Conservation (phyloP, 2,888 invertebrate genomes). For the Chrysomela aeneicollis region DNA sequence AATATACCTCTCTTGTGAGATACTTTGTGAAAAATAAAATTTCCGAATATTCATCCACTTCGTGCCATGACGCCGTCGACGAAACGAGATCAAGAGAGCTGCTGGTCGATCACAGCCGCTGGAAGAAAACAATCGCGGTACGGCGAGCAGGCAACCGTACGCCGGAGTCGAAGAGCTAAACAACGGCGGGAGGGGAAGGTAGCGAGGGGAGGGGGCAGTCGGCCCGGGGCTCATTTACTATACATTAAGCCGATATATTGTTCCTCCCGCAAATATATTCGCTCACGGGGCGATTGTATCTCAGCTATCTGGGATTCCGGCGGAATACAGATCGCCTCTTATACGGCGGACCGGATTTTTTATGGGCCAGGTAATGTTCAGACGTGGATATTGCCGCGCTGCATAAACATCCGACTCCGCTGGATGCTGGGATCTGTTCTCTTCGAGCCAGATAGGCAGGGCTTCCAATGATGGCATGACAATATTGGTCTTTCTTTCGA, state of each 20-base stretch:
- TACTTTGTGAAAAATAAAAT: too few relatives aligned
- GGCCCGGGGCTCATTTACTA: slow-evolving; percentile 52
- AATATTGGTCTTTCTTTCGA: too few relatives aligned
- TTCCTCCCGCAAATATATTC: slow-evolving; percentile 57
- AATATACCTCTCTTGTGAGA: too few relatives aligned
- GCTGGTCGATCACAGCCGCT: too few relatives aligned
- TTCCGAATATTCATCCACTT: too few relatives aligned
- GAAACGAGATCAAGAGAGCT: too few relatives aligned
- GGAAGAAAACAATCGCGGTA: too few relatives aligned
- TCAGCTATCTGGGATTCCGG: slow-evolving; percentile 55
- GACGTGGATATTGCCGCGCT: slow-evolving; percentile 56
- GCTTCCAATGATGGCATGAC: too few relatives aligned
- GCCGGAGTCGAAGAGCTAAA: slow-evolving; percentile 7
- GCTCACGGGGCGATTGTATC: slow-evolving; percentile 56
- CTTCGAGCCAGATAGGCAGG: too few relatives aligned
- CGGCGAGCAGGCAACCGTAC: neutral
- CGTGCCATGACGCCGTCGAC: too few relatives aligned
- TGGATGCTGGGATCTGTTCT: slow-evolving; percentile 2
- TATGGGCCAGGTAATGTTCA: slow-evolving; percentile 59
- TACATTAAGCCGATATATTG: slow-evolving; percentile 57
- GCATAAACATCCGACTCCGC: slow-evolving; percentile 34
- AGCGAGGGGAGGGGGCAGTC: slow-evolving; percentile 41
- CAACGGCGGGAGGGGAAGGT: slow-evolving; percentile 27
- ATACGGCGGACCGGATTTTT: slow-evolving; percentile 55
- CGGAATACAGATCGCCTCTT: slow-evolving; percentile 57